A percentile compares a stretch with the other conserved stretches of the same genome.
These are phyloP conservation scores for Geodia barretti DNA, from an alignment of 37 sponge, comb jelly and placozoan species.

Conservation along the genomic window DNA sequence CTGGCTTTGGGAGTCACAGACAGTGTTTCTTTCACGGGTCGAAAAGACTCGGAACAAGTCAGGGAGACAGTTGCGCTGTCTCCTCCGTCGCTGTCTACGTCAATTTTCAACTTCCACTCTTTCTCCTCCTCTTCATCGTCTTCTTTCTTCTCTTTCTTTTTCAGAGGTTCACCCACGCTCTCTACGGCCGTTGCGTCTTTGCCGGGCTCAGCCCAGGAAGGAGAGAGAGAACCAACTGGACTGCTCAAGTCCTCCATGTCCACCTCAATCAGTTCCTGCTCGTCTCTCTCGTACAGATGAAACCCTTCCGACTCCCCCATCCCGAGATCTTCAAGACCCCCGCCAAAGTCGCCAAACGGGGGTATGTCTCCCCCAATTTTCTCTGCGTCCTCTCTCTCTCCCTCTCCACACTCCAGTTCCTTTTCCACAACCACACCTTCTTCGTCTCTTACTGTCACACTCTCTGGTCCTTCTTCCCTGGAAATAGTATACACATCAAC, in stretches of 20 bases:
- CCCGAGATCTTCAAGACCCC: background rate
- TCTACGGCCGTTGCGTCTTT: background rate
- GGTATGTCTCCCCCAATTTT: background rate
- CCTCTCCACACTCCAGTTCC: background rate
- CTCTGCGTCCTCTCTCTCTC: background rate
- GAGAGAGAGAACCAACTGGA: background rate
- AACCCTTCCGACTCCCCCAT: constrained; percentile 1
- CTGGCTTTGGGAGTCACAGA: background rate
- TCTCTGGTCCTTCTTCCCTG: background rate
- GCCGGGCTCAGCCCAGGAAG: background rate
- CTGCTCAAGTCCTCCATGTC: background rate
- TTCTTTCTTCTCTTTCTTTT: background rate
- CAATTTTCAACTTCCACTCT: background rate
- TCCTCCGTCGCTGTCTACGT: background rate
- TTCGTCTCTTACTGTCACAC: background rate
- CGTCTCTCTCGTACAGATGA: constrained; percentile 20
- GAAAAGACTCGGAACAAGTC: no score
- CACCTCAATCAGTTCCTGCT: background rate
- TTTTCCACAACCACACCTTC: background rate
- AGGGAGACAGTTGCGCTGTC: background rate
- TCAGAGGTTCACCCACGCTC: no score
- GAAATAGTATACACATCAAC: background rate
- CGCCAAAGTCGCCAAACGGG: background rate
- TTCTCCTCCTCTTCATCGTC: background rate
- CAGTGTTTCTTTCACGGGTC: background rate